These are phyloP conservation scores for Sorex araneus DNA, from an alignment of 2,113 vertebrate species.

Conservation along the genomic window DNA sequence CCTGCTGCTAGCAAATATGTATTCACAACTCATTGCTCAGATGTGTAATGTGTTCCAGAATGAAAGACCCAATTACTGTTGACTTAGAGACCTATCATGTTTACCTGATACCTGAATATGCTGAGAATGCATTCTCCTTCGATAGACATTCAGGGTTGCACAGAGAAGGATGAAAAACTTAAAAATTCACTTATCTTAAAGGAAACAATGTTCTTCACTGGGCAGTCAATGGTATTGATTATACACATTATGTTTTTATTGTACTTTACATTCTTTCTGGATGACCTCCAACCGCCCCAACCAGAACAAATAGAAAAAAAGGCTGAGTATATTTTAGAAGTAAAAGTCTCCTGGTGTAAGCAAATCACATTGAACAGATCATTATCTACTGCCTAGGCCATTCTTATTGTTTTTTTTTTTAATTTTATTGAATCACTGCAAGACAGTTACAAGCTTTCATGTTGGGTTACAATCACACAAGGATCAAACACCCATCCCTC, in stretches of 20 bases:
- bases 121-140: not conserved
- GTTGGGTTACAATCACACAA: no score
- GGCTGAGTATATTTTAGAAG: not conserved
- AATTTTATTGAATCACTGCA: no score
- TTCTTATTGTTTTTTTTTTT: not conserved
- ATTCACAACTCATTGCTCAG: constrained; percentile 29
- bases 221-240: not conserved
- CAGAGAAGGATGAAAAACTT: not conserved
- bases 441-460: no score
- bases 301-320: not conserved
- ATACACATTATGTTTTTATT: not conserved
- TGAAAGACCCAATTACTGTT: not conserved
- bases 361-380: not conserved
- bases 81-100: not conserved
- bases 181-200: not conserved
- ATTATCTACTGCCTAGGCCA: not conserved
- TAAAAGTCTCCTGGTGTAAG: not conserved
- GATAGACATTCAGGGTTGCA: not conserved
- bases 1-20: not conserved
- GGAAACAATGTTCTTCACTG: not conserved
- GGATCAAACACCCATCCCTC: no score
- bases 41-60: not conserved
- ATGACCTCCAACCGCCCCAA: not conserved
- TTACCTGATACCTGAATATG: not conserved
- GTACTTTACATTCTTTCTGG: not conserved